Evolutionary conservation across 2,888 invertebrate species (phyloP), one percentile per base, ranked within the genome.

Genomic region (Acanthosepion lycidas): DNA sequence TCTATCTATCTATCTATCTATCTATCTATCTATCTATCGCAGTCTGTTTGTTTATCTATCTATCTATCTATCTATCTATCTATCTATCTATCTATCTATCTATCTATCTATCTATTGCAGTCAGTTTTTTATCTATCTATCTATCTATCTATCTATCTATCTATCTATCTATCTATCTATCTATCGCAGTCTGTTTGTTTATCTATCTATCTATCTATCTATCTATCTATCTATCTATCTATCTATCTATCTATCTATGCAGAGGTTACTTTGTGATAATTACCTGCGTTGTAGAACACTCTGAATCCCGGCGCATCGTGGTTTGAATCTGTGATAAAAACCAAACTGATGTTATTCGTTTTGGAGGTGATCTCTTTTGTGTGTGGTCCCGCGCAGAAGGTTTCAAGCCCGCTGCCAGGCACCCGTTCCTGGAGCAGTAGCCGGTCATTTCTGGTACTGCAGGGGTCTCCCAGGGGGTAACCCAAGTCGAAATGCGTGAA

Each of bases 281-380:
- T 95, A 97, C 97, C 97, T 95, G 96, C 96, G 59, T 95, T 95
- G 94, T 96, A 97, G 94, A 96, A 96, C 9, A 96, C 95, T 78
- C 97, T 95, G 95, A 97, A 97, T 42, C 97, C 97, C 59, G 96
- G 96, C 9, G 97, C 97, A 94, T 97, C 97, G 15, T 96, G 95
- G 49, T 96, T 95, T 28, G 95, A 95, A 95, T 97, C 96, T 33
- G 96, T 96, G 51, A 95, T 78, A 95, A 97, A 97, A 23, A 95
- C 95, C 20, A 97, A 94, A 49, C 95, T 95, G 4, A 97, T 96
- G 33, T 95, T 94, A 95, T 97, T 96, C 28, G 96, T 96, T 59
- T 96, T 95, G 94, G 96, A 96, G 48, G 96, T 95, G 94, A 96
- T 96, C 91, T 96, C 96, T n/a, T 96, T 96, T 59, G 96, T 96